Conservation (phyloP, 2,888 invertebrate genomes). For the Aporophyla lueneburgensis region DNA sequence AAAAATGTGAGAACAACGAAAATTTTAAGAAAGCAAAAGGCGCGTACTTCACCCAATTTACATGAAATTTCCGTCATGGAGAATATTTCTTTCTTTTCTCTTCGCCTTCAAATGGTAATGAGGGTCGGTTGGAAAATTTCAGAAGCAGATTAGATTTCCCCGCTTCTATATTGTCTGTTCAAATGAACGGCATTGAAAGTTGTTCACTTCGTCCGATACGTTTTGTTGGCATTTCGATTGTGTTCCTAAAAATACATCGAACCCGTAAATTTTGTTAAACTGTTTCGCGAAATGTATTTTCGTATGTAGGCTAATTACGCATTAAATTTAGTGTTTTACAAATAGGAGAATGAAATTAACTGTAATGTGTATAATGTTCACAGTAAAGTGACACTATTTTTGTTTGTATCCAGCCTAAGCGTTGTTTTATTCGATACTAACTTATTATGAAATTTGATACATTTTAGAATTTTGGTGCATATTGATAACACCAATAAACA, state of each 20-base stretch:
- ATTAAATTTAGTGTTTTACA: slow-evolving; percentile 27
- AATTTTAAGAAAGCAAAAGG: slow-evolving; percentile 81
- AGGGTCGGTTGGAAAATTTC: slow-evolving; percentile 85
- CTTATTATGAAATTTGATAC: not conserved
- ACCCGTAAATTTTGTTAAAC: slow-evolving; percentile 34
- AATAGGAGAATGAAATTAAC: slow-evolving; percentile 30
- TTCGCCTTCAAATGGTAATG: slow-evolving; percentile 86
- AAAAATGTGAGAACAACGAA: slow-evolving; percentile 75
- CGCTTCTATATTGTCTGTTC: slow-evolving; percentile 76
- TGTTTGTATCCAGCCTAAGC: not conserved
- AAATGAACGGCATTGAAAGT: slow-evolving; percentile 73
- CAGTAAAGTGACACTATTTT: slow-evolving; percentile 25
- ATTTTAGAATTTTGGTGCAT: not conserved
- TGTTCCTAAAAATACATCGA: slow-evolving; percentile 49
- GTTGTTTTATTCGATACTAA: not conserved
- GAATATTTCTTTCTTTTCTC: slow-evolving; percentile 82
- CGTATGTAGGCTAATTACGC: slow-evolving; percentile 34
- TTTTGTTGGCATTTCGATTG: slow-evolving; percentile 58
- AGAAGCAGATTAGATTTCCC: slow-evolving; percentile 84
- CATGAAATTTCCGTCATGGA: slow-evolving; percentile 86
- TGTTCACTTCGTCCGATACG: slow-evolving; percentile 67
- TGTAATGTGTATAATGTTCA: slow-evolving; percentile 20
- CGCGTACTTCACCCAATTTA: slow-evolving; percentile 84
- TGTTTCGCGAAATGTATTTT: slow-evolving; percentile 18
- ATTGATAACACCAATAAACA: not conserved